These are phyloP conservation scores for Dilophus febrilis DNA, from an alignment of 2,888 invertebrate genomes.

Conservation along the genomic window DNA sequence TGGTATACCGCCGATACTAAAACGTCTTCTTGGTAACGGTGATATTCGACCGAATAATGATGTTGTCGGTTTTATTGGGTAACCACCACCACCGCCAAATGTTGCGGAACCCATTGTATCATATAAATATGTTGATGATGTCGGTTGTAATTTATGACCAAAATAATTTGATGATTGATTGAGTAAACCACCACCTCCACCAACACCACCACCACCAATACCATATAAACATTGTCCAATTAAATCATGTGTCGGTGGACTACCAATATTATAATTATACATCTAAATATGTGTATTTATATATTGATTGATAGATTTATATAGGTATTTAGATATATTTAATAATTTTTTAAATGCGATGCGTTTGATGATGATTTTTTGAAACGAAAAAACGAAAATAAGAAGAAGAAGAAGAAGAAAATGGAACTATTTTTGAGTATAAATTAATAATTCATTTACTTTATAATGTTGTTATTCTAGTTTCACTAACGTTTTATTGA, in stretches of 20 bases:
- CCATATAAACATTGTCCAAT: constrained; percentile 24
- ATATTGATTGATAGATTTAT: too few species aligned
- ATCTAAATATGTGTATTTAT: constrained; percentile 29
- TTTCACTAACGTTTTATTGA: too few species aligned
- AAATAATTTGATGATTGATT: constrained; percentile 2
- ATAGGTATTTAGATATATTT: too few species aligned
- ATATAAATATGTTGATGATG: constrained; percentile 2
- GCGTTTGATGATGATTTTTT: too few species aligned
- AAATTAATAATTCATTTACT: too few species aligned
- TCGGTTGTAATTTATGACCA: background rate
- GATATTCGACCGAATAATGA: constrained; percentile 8
- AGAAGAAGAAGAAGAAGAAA: too few species aligned
- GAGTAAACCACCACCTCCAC: too few species aligned
- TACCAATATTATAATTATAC: constrained; percentile 30
- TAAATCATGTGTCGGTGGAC: constrained; percentile 28
- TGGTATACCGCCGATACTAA: constrained; percentile 30
- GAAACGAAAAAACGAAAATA: too few species aligned
- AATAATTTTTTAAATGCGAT: too few species aligned
- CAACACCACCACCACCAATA: constrained; percentile 1
- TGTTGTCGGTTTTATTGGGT: background rate
- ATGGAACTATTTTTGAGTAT: too few species aligned
- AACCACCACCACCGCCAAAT: background rate
- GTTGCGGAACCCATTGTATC: constrained; percentile 3
- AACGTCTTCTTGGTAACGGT: constrained; percentile 22
- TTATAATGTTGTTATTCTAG: too few species aligned